Evolutionary conservation across 2,113 vertebrate species (phyloP).

Genomic region (Hepsetus odoe): DNA sequence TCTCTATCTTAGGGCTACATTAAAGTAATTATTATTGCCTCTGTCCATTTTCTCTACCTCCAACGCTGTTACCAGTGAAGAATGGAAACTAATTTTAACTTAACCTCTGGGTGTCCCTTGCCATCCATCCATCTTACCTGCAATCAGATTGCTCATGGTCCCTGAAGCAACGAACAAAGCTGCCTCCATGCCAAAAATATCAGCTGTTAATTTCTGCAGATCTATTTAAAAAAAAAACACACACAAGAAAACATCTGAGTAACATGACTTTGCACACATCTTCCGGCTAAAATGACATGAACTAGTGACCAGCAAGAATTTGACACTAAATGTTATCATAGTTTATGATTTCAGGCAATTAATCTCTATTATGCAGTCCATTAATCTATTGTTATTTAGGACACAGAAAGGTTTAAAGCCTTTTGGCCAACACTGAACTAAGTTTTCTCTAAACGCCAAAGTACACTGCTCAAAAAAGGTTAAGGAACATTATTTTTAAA

Average conservation of each 20-base stretch:
- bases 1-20: background rate
- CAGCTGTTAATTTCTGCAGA: constrained; percentile 75
- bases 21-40: background rate
- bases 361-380: no score
- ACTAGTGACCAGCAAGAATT: background rate
- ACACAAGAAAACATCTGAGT: background rate
- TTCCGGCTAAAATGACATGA: background rate
- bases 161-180: constrained; percentile 81
- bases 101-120: background rate
- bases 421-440: no score
- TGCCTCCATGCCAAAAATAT: constrained; percentile 76
- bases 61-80: background rate
- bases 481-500: no score
- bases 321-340: background rate
- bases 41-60: constrained; percentile 7
- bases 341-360: no score
- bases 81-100: constrained; percentile 9
- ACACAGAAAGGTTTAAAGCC: no score
- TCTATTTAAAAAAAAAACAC: constrained; percentile 66
- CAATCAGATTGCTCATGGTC: constrained; percentile 85
- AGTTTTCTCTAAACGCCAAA: no score
- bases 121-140: constrained; percentile 68
- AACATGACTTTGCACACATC: background rate
- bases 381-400: no score
- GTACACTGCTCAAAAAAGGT: no score